phyloP scores from a whole-genome alignment of 2,888 invertebrate genomes.

The Drosophila eohydei region DNA sequence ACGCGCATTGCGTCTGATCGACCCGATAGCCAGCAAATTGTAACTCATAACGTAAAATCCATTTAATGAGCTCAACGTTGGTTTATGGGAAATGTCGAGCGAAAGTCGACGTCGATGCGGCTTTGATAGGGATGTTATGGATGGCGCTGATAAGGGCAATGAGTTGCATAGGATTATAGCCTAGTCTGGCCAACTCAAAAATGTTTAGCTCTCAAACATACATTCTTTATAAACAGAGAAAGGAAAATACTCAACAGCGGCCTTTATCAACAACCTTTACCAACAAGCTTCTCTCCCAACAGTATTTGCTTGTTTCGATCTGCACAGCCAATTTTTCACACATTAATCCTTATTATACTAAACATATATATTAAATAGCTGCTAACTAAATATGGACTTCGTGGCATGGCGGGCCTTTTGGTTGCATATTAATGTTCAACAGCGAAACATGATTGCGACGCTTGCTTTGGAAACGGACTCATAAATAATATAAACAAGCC shows the following conservation, averaged over 20 bases:
- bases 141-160: no score
- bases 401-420: conserved; percentile 8
- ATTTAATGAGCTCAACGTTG: conserved; percentile 25
- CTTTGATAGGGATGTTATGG: background rate
- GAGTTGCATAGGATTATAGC: no score
- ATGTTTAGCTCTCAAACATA: no score
- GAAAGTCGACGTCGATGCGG: conserved; percentile 15
- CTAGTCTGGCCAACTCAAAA: no score
- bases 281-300: background rate
- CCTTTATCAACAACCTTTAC: background rate
- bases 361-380: background rate
- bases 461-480: conserved; percentile 46
- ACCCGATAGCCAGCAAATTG: conserved; percentile 43
- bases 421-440: conserved; percentile 43
- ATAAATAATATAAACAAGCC: conserved; percentile 73
- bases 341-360: conserved; percentile 22
- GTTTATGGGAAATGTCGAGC: conserved; percentile 23
- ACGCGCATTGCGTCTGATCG: conserved; percentile 42
- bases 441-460: conserved; percentile 66
- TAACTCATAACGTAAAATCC: conserved; percentile 19
- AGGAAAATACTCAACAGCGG: background rate
- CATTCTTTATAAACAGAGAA: no score
- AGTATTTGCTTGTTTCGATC: background rate
- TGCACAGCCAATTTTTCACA: conserved; percentile 16
- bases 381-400: conserved; percentile 15